Evolutionary conservation across 2,888 invertebrate genomes (phyloP), one percentile per base, ranked within the genome.

Genomic region (Oscheius onirici): DNA sequence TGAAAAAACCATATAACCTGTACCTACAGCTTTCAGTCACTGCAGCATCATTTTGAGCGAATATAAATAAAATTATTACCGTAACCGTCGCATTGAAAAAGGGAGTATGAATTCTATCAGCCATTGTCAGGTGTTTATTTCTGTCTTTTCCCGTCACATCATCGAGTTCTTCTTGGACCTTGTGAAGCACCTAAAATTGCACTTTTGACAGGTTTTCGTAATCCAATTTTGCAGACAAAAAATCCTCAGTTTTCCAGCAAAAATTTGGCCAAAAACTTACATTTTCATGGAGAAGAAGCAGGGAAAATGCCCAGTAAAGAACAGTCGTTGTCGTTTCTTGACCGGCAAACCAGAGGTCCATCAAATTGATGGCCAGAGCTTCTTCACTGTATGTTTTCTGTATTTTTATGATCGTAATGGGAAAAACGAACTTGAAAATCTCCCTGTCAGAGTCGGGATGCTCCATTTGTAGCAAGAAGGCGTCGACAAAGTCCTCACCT

Each of bases 261-360:
- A n/a, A n/a, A n/a, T n/a, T n/a, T n/a, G n/a, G n/a, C n/a, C n/a
- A n/a, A 46, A 49, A 49, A 15, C 10, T 49, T 17, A 10, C 15
- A 15, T 13, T 44, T 22, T 43, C 75, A 72, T 40, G 76, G 76
- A 69, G 66, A 22, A 78, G 46, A 22, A 78, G 71, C 40, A 78
- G 73, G 2, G 72, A 24, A 15, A 79, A 61, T 15, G 75, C 72
- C 81, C 81, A 81, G 54, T 71, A 69, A 28, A 79, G 65, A 2
- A 79, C 78, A 55, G 72, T 76, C 11, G 81, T 70, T 5, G 79
- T 79, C 1, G 81, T 81, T 55, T 81, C 81, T 72, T 77, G 78
- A 44, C 81, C 81, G 28, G 81, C 81, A 1, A 77, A 67, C 81
- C 81, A 81, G 10, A 81, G 57, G 46, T 81, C 81, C 43, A 78